Conservation (phyloP, 2,113 vertebrate genomes). For the Solenodon paradoxus region DNA sequence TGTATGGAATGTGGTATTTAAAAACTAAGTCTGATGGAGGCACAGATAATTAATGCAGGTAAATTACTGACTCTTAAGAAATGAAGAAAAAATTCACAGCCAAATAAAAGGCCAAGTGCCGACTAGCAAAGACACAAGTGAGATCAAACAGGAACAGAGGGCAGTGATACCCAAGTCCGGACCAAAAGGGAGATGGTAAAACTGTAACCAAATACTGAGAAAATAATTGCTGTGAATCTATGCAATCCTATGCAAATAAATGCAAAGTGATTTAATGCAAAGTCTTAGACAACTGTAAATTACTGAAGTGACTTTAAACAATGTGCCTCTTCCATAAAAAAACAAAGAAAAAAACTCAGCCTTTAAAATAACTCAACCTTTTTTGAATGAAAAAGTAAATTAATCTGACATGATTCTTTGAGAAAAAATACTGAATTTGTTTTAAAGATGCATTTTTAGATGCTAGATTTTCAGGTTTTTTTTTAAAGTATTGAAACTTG, state of each 20-base stretch:
- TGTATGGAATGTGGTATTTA: not conserved
- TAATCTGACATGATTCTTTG: not conserved
- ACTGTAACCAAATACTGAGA: not conserved
- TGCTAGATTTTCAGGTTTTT: not conserved
- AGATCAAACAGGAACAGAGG: not conserved
- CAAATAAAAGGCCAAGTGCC: not conserved
- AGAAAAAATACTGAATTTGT: not conserved
- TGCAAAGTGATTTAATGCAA: not conserved
- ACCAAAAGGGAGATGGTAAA: not conserved
- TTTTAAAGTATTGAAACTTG: not conserved
- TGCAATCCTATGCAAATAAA: not conserved
- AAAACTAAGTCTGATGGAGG: not conserved
- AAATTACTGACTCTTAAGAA: not conserved
- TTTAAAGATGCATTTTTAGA: not conserved
- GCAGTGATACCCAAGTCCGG: not conserved
- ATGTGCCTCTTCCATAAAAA: not conserved
- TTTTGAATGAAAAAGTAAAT: not conserved
- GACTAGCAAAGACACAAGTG: not conserved
- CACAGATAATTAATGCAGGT: not conserved
- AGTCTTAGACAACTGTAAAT: not conserved
- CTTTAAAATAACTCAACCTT: not conserved
- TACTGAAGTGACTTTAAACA: not conserved
- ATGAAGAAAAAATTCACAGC: not conserved
- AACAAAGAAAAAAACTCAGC: not conserved
- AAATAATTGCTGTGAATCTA: not conserved